Conservation (phyloP, 2,113 vertebrate species). For the Acrocephalus kingi region DNA sequence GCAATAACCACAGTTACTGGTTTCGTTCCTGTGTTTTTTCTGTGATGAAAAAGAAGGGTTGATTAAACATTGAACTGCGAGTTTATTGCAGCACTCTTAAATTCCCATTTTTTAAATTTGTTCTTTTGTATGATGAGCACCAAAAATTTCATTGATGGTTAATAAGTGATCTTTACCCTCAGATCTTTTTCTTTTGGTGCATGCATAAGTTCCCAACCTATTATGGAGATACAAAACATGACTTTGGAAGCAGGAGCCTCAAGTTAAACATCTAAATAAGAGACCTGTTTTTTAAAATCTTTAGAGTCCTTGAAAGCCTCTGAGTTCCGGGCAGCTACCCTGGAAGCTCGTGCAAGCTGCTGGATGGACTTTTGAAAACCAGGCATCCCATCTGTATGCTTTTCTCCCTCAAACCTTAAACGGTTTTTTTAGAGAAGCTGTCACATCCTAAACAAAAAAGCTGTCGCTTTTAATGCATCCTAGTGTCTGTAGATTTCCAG, state of each 20-base stretch:
- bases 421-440: conserved; percentile 34
- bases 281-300: conserved; percentile 19
- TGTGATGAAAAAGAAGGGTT: background rate
- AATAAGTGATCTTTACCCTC: background rate
- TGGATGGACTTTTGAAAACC: conserved; percentile 44
- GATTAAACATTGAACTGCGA: background rate
- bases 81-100: background rate
- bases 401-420: conserved; percentile 29
- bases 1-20: background rate
- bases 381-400: conserved; percentile 39
- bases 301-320: conserved; percentile 29
- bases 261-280: conserved; percentile 60
- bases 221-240: conserved; percentile 40
- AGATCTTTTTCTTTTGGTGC: conserved; percentile 21
- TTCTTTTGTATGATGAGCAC: background rate
- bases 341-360: conserved; percentile 37
- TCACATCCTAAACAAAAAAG: conserved; percentile 48
- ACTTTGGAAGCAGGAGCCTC: conserved; percentile 26
- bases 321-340: conserved; percentile 34
- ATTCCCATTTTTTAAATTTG: background rate
- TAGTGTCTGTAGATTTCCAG: conserved; percentile 10
- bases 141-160: background rate
- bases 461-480: conserved; percentile 22
- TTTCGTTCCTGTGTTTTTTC: background rate
- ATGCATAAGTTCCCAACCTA: background rate